These are phyloP conservation scores for Helicoverpa armigera DNA, from an alignment of 1,140 invertebrate genomes.

Conservation along the genomic window DNA sequence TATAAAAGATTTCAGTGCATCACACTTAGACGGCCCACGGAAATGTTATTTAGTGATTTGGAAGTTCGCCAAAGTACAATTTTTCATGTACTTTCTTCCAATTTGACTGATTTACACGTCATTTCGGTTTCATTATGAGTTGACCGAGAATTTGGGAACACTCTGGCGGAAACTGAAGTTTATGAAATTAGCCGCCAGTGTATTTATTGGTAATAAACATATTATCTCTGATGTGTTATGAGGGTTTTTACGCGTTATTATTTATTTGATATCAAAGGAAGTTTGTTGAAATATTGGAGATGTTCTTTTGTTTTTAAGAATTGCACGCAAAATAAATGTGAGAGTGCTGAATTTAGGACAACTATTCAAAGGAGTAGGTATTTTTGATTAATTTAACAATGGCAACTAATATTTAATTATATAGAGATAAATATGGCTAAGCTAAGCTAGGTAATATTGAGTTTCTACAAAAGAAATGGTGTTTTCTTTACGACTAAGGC, in stretches of 20 bases:
- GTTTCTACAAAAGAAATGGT: too few species aligned
- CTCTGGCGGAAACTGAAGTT: conserved; percentile 7
- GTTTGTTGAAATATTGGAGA: not conserved
- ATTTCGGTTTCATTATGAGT: conserved; percentile 32
- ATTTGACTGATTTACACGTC: conserved; percentile 42
- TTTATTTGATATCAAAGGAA: conserved; percentile 10
- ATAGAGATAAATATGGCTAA: too few species aligned
- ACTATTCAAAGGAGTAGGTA: too few species aligned
- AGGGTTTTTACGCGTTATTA: not conserved
- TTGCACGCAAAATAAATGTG: too few species aligned
- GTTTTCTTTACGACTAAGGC: too few species aligned
- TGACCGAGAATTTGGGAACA: not conserved
- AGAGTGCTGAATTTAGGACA: too few species aligned
- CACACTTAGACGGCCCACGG: conserved; percentile 6
- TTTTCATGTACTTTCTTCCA: conserved; percentile 28
- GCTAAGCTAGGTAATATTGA: too few species aligned
- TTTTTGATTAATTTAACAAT: too few species aligned
- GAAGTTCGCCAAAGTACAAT: conserved; percentile 15
- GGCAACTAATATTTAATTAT: too few species aligned
- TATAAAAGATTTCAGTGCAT: conserved; percentile 7
- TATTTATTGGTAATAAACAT: conserved; percentile 38
- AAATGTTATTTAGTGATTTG: conserved; percentile 39
- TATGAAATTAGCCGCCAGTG: not conserved
- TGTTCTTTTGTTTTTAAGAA: too few species aligned
- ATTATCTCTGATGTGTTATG: conserved; percentile 5